Evolutionary conservation across 1,140 invertebrate species (phyloP).

Genomic region (Zophobas morio): DNA sequence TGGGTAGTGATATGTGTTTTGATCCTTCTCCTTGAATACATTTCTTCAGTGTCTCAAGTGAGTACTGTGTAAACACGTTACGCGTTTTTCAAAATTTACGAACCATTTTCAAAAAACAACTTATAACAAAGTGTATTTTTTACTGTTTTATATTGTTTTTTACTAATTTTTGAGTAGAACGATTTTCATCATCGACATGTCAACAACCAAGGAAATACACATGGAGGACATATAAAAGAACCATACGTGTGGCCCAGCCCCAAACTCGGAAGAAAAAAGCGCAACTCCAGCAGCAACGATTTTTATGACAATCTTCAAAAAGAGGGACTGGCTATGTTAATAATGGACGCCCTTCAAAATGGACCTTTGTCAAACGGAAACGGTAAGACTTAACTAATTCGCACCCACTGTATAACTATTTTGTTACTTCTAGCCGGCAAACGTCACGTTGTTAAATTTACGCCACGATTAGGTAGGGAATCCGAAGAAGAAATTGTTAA

Average conservation of each 20-base stretch:
- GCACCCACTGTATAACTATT: constrained; percentile 10
- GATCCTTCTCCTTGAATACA: constrained; percentile 11
- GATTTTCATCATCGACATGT: too few species aligned
- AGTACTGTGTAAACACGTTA: background rate
- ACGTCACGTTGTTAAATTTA: constrained; percentile 52
- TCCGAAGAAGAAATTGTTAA: constrained; percentile 37
- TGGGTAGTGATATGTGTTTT: constrained; percentile 17
- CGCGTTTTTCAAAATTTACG: too few species aligned
- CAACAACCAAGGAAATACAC: too few species aligned
- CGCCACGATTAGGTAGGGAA: constrained; percentile 54
- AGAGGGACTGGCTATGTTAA: constrained; percentile 44
- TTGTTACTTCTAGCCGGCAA: constrained; percentile 47
- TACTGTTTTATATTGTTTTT: background rate
- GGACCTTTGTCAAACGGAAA: constrained; percentile 51
- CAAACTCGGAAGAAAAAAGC: constrained; percentile 47
- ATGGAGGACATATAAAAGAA: background rate
- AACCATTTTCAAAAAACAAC: too few species aligned
- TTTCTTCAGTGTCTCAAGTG: constrained; percentile 26
- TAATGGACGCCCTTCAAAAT: constrained; percentile 49
- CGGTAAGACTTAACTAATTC: constrained; percentile 37
- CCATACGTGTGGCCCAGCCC: constrained; percentile 49
- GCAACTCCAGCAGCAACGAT: constrained; percentile 29
- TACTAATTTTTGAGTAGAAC: background rate
- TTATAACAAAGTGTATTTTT: too few species aligned
- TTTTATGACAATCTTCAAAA: constrained; percentile 26